phyloP scores from a whole-genome alignment of 2,888 invertebrate species.

The Amblyteles armatorius region DNA sequence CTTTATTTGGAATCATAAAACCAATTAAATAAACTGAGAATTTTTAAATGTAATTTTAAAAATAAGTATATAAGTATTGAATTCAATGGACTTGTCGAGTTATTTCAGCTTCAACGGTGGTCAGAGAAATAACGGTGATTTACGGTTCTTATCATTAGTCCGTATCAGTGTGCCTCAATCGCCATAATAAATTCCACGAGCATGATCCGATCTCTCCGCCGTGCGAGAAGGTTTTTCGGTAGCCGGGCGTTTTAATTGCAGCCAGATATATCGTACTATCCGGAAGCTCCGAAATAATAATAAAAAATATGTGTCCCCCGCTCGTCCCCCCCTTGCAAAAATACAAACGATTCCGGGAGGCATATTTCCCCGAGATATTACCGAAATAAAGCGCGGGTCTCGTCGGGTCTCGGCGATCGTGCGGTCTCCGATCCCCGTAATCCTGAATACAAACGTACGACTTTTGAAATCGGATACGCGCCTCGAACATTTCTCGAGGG shows the following conservation, averaged over 20 bases:
- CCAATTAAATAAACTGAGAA: too few relatives aligned
- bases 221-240: slow-evolving; percentile 27
- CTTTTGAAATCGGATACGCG: slow-evolving; percentile 83
- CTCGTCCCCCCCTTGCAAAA: neutral
- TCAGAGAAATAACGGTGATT: neutral
- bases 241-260: slow-evolving; percentile 32
- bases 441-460: slow-evolving; percentile 77
- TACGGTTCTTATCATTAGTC: neutral
- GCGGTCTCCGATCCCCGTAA: slow-evolving; percentile 62
- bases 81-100: neutral
- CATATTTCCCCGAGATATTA: slow-evolving; percentile 28
- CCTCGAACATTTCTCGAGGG: slow-evolving; percentile 76
- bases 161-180: neutral
- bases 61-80: neutral
- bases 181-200: neutral
- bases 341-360: slow-evolving; percentile 29
- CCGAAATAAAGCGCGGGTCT: slow-evolving; percentile 36
- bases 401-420: slow-evolving; percentile 1
- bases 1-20: too few relatives aligned
- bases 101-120: neutral
- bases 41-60: neutral
- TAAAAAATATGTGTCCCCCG: slow-evolving; percentile 3
- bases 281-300: slow-evolving; percentile 28
- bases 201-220: neutral
- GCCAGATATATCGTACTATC: slow-evolving; percentile 1